Evolutionary conservation across 2,797 vertebrate species (phyloP), one percentile per base, ranked within the genome.

Genomic region (Australoheros facetus): DNA sequence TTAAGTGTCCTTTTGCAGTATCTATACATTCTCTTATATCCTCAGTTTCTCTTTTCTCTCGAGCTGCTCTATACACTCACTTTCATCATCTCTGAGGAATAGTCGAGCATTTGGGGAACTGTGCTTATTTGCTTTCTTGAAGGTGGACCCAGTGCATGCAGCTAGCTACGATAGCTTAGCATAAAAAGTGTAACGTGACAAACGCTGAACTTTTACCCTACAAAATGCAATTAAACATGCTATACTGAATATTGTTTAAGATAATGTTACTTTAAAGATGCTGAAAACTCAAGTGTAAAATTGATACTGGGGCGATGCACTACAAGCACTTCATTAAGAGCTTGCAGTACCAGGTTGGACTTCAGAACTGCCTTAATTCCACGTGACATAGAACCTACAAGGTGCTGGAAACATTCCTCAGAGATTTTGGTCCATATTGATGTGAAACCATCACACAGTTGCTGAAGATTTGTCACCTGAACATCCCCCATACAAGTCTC

Each of bases 21-120:
- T 84, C 58, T 70, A 28, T 78, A 90, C 87, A 87, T 89, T 90
- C 39, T 48, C 80, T 81, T 37, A n/a, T 62, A 23, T 42, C 60
- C 21, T 60, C 62, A 59, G 48, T 23, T 11, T 75, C 30, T 12
- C 53, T 58, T 34, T 23, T 73, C 5, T 64, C 26, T 71, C 56
- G 45, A 78, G 26, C 54, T 56, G 71, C 58, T 48, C 23, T 58
- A 21, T 64, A 37, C 69, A 42, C 58, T 8, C 7, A 32, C 34
- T 57, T 78, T 59, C 14, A 57, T 10, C 2, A 3, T 30, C 57
- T 64, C 21, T 59, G 59, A 28, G 58, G 42, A 69, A 12, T 11
- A 26, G 9, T 56, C 58, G 10, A 48, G 45, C 48, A 75, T 78
- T 71, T 73, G 57, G 19, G 42, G 28, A 80, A 77, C 79, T 55